Percentiles rank a stretch among this genome's conserved stretches.
phyloP scores from a whole-genome alignment of 2,113 vertebrate species.

The Aramus guarauna region DNA sequence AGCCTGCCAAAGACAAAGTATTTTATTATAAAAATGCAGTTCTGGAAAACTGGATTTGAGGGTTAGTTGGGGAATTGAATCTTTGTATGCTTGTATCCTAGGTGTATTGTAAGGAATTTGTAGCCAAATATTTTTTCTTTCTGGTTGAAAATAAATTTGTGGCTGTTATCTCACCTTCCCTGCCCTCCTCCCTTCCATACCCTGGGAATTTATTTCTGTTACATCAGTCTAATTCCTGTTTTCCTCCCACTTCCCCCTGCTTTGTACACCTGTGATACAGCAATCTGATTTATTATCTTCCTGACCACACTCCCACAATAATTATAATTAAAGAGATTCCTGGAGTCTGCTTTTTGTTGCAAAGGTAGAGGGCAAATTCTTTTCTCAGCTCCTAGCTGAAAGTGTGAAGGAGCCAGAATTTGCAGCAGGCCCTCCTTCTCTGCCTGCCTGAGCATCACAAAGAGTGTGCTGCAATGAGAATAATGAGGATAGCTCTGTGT shows the following conservation, averaged over 20 bases:
- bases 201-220: background rate
- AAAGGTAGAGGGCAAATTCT: background rate
- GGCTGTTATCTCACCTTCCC: slow-evolving; percentile 32
- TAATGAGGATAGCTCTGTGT: background rate
- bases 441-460: background rate
- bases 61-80: slow-evolving; percentile 9
- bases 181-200: background rate
- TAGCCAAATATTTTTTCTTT: slow-evolving; percentile 40
- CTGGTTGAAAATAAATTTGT: slow-evolving; percentile 1
- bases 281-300: slow-evolving; percentile 53
- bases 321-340: slow-evolving; percentile 39
- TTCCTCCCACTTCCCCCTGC: background rate
- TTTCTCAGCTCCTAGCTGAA: background rate
- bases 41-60: background rate
- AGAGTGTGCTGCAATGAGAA: background rate
- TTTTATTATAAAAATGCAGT: background rate
- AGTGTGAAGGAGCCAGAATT: background rate
- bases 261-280: slow-evolving; percentile 43
- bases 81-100: background rate
- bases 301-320: slow-evolving; percentile 52
- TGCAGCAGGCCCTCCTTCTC: background rate
- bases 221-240: background rate
- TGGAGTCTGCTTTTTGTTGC: background rate
- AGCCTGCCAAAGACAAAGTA: slow-evolving; percentile 16
- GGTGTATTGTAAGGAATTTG: background rate